These are phyloP conservation scores for Metallyticus violacea DNA, from an alignment of 2,888 invertebrate genomes.

Conservation along the genomic window DNA sequence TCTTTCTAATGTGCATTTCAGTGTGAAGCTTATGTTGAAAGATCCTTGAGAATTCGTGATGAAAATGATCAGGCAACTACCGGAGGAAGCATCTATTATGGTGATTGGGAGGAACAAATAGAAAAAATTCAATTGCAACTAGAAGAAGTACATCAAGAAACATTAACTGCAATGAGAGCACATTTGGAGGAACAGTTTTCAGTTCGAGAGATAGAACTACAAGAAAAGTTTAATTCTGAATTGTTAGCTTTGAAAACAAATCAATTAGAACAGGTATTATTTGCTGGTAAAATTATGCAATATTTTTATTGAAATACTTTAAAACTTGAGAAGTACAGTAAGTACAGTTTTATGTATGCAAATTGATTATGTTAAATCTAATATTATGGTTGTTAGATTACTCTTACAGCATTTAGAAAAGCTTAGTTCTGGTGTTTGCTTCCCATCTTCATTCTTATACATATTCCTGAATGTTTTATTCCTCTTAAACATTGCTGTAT, in stretches of 20 bases:
- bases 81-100: background rate
- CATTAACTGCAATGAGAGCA: conserved; percentile 1
- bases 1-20: background rate
- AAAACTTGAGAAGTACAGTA: too few species aligned
- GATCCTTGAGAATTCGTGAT: background rate
- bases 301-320: too few species aligned
- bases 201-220: conserved; percentile 13
- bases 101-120: background rate
- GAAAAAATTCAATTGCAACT: background rate
- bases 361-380: too few species aligned
- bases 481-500: too few species aligned
- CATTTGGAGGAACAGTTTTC: conserved; percentile 17
- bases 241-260: background rate
- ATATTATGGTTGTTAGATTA: too few species aligned
- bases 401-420: too few species aligned
- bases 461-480: too few species aligned
- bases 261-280: conserved; percentile 23
- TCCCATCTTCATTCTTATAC: too few species aligned
- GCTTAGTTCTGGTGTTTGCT: too few species aligned
- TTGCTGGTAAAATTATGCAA: too few species aligned
- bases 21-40: background rate
- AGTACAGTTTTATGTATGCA: too few species aligned
- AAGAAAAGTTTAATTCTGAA: background rate
- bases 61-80: background rate
- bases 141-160: conserved; percentile 2